These are phyloP conservation scores for Rallus crepitans DNA, from an alignment of 2,797 vertebrate species.

Conservation along the genomic window DNA sequence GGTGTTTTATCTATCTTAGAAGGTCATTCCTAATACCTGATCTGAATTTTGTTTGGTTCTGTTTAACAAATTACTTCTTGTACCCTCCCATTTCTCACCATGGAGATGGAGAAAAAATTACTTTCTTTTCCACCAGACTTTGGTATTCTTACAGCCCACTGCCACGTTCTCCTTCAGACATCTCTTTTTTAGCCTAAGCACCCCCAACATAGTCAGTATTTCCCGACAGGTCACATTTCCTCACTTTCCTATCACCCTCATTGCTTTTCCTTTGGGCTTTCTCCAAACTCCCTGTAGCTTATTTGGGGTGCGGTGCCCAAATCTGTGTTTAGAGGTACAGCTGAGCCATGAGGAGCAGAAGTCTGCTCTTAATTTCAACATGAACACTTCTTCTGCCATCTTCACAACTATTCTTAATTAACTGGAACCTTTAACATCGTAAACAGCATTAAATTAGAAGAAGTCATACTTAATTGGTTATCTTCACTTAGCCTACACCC, in stretches of 20 bases:
- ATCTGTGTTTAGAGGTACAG: not conserved
- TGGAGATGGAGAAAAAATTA: not conserved
- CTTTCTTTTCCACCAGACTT: not conserved
- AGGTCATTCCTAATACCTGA: not conserved
- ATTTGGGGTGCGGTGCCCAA: not conserved
- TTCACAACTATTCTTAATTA: constrained; percentile 44
- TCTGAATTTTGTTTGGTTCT: not conserved
- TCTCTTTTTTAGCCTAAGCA: not conserved
- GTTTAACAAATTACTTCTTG: not conserved
- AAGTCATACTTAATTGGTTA: constrained; percentile 11
- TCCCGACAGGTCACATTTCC: not conserved
- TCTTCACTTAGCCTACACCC: not conserved
- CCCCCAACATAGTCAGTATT: not conserved
- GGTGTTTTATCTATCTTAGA: not conserved
- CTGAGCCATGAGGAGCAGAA: not conserved
- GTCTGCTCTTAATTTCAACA: not conserved
- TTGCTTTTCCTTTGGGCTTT: not conserved
- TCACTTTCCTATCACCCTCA: not conserved
- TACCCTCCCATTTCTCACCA: not conserved
- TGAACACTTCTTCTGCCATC: not conserved
- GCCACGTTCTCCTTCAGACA: not conserved
- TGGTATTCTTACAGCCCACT: not conserved
- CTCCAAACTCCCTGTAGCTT: not conserved
- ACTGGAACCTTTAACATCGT: not conserved
- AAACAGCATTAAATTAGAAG: constrained; percentile 27